A percentile compares a stretch with the other conserved stretches of the same genome.
Conservation (phyloP, 2,113 vertebrate genomes). For the Meles meles region DNA sequence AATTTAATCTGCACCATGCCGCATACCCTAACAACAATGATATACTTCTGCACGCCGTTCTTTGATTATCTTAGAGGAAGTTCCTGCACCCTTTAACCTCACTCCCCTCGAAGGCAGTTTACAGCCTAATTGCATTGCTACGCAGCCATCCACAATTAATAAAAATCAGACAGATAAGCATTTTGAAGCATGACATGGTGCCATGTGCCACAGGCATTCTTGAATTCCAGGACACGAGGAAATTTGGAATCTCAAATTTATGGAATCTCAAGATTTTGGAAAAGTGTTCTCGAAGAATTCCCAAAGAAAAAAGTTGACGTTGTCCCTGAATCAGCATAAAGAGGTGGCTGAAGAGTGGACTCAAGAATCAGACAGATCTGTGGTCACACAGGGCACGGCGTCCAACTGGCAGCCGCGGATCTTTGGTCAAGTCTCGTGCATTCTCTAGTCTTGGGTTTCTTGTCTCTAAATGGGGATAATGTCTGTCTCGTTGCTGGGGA, state of each 20-base stretch:
- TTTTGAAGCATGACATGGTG: slow-evolving; percentile 74
- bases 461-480: neutral
- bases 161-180: slow-evolving; percentile 79
- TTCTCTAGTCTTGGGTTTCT: neutral
- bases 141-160: slow-evolving; percentile 80
- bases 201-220: slow-evolving; percentile 81
- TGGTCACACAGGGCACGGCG: neutral
- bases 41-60: neutral
- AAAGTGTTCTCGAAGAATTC: slow-evolving; percentile 80
- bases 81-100: slow-evolving; percentile 52
- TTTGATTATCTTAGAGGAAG: slow-evolving; percentile 37
- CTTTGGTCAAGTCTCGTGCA: neutral
- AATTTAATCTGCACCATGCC: neutral
- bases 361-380: neutral
- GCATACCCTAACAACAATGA: fast-evolving
- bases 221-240: slow-evolving; percentile 77
- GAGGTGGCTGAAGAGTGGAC: neutral
- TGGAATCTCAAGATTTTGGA: slow-evolving; percentile 78
- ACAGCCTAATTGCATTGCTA: slow-evolving; percentile 62
- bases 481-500: neutral
- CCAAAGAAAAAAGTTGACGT: slow-evolving; percentile 31
- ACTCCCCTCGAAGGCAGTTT: slow-evolving; percentile 61
- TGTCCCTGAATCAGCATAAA: slow-evolving; percentile 64
- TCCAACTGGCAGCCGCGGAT: neutral
- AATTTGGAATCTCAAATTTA: slow-evolving; percentile 79